phyloP scores from a whole-genome alignment of 2,113 vertebrate genomes.

The Tenebrosternarchus preto region DNA sequence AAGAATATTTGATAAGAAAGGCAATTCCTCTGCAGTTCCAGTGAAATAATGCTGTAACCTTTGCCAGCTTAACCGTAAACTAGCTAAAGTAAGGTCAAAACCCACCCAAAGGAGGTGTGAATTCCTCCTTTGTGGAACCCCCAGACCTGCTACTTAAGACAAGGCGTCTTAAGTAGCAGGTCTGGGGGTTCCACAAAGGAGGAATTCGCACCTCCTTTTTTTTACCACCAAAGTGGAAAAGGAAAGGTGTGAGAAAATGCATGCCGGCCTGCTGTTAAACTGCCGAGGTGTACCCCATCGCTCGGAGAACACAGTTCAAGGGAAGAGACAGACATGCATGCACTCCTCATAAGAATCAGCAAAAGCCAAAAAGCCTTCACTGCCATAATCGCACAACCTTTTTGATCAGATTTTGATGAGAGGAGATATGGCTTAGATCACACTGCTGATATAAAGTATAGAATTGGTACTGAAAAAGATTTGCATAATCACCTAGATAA shows the following conservation, averaged over 20 bases:
- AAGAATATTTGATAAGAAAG: not conserved
- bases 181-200: not conserved
- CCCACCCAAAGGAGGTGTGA: not conserved
- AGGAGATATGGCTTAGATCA: not conserved
- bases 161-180: too few relatives aligned
- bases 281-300: not conserved
- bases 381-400: not conserved
- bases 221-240: not conserved
- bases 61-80: not conserved
- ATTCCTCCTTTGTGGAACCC: not conserved
- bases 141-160: too few relatives aligned
- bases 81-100: not conserved
- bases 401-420: not conserved
- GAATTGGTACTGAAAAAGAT: constrained; percentile 1
- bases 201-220: not conserved
- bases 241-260: not conserved
- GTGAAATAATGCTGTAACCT: not conserved
- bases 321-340: not conserved
- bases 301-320: not conserved
- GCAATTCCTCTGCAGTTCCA: not conserved
- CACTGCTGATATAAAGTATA: too few relatives aligned
- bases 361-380: not conserved
- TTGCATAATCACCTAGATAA: not conserved
- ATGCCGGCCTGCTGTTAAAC: not conserved
- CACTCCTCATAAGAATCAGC: not conserved